phyloP scores from a whole-genome alignment of 2,797 vertebrate genomes.

The Ctenochaetus hawaiiensis region DNA sequence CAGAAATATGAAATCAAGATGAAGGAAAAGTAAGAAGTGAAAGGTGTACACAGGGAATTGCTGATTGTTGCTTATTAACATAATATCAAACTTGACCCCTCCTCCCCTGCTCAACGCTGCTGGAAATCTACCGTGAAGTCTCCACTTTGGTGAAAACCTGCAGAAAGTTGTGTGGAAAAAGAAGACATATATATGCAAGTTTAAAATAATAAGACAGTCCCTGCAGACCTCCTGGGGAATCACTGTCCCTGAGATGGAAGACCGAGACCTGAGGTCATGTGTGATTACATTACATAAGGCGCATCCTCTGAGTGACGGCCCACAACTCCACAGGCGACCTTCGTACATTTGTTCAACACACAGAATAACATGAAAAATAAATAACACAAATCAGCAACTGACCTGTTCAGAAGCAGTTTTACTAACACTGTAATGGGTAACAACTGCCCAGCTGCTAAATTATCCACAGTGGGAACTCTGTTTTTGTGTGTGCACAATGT shows the following conservation, averaged over 20 bases:
- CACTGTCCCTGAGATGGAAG: background rate
- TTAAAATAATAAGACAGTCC: constrained; percentile 1
- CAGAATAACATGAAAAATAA: background rate
- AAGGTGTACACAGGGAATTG: too few relatives aligned
- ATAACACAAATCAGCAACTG: background rate
- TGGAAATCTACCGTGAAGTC: too few relatives aligned
- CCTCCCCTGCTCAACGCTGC: too few relatives aligned
- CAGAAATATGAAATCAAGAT: background rate
- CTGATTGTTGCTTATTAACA: too few relatives aligned
- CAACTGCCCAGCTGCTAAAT: constrained; percentile 13
- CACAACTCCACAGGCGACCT: background rate
- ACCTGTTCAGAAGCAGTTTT: background rate
- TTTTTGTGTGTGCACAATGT: constrained; percentile 1
- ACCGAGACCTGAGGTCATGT: constrained; percentile 2
- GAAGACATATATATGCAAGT: background rate
- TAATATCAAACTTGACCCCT: too few relatives aligned
- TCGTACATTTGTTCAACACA: background rate
- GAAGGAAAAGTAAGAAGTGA: background rate
- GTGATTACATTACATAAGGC: constrained; percentile 19
- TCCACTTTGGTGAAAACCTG: background rate
- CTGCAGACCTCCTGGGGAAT: background rate
- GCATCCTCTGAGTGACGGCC: background rate
- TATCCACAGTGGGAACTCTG: constrained; percentile 6
- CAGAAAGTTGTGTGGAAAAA: background rate
- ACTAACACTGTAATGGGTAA: background rate